These are phyloP conservation scores for Ochlodes sylvanus DNA, from an alignment of 2,888 invertebrate species.

Conservation along the genomic window DNA sequence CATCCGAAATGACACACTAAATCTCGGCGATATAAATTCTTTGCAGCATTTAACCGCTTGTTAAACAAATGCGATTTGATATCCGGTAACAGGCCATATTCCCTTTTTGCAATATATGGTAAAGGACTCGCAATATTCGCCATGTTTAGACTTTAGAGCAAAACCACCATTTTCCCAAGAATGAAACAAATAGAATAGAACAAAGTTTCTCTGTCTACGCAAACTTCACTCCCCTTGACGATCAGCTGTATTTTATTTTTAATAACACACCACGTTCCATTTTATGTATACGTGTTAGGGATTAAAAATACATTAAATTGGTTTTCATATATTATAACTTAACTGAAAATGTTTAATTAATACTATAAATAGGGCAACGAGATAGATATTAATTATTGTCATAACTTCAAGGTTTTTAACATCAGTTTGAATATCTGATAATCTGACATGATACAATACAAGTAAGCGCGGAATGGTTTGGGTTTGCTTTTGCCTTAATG, in stretches of 20 bases:
- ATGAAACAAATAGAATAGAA: conserved; percentile 46
- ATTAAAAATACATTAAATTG: not conserved
- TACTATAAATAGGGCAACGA: not conserved
- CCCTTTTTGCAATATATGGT: conserved; percentile 85
- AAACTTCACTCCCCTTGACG: conserved; percentile 54
- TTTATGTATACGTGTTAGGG: conserved; percentile 26
- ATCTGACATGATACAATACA: no score
- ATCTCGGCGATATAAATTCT: conserved; percentile 93
- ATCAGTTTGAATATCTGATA: no score
- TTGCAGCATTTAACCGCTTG: conserved; percentile 87
- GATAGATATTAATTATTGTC: no score
- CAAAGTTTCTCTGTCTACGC: conserved; percentile 12
- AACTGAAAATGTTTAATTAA: no score
- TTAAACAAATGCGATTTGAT: conserved; percentile 86
- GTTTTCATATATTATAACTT: no score
- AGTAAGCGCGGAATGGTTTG: no score
- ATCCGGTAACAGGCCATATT: conserved; percentile 84
- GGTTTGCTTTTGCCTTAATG: no score
- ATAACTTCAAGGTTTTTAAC: no score
- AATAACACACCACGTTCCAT: conserved; percentile 64
- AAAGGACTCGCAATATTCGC: conserved; percentile 85
- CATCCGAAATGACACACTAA: conserved; percentile 96
- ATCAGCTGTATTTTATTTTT: conserved; percentile 81
- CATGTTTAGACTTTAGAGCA: conserved; percentile 71
- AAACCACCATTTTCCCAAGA: conserved; percentile 74